Evolutionary conservation across 2,888 invertebrate genomes (phyloP).

Genomic region (Chironomus tentans): DNA sequence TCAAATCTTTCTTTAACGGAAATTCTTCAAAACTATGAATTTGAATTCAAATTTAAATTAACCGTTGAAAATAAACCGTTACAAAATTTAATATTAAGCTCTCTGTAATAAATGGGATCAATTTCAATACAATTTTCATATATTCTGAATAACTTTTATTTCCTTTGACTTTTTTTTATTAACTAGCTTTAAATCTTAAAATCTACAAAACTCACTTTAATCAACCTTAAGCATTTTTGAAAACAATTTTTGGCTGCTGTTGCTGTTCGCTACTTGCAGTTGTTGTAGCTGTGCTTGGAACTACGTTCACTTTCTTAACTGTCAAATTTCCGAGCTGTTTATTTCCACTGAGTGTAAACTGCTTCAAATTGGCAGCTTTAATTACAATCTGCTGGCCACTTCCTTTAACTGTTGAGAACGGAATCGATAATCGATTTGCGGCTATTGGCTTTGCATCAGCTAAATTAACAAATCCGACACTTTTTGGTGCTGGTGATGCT

Average conservation of each 20-base stretch:
- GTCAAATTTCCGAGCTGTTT: conserved; percentile 6
- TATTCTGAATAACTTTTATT: too few relatives aligned
- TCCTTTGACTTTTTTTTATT: too few relatives aligned
- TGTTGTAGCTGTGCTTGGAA: background rate
- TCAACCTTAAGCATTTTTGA: background rate
- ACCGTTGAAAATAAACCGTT: too few relatives aligned
- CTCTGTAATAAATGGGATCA: too few relatives aligned
- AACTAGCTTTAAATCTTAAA: too few relatives aligned
- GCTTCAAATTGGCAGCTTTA: background rate
- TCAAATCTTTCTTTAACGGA: too few relatives aligned
- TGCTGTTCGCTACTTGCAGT: background rate
- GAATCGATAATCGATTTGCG: background rate
- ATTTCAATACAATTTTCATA: too few relatives aligned
- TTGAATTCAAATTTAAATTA: too few relatives aligned
- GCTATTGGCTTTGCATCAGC: background rate
- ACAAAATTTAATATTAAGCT: too few relatives aligned
- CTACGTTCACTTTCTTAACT: background rate
- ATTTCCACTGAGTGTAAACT: background rate
- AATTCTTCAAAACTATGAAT: too few relatives aligned
- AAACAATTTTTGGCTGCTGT: background rate
- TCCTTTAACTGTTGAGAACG: background rate
- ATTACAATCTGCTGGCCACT: background rate
- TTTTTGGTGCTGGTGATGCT: background rate
- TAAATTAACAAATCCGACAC: background rate
- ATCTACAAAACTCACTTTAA: background rate